Evolutionary conservation across 1,140 invertebrate genomes (phyloP), one percentile per base, ranked within the genome.

Genomic region (Mya arenaria): DNA sequence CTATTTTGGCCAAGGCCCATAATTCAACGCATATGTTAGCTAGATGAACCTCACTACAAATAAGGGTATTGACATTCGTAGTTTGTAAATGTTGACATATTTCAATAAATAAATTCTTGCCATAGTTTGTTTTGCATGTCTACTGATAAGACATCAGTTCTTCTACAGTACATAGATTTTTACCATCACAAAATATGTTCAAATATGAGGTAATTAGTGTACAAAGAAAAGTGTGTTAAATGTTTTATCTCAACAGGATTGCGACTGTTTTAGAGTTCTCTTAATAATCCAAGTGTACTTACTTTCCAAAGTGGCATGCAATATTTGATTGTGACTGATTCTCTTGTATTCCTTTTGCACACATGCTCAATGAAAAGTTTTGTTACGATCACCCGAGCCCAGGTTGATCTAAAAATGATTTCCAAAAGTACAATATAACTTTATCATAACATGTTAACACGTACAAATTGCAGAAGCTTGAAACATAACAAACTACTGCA

Each of bases 301-400:
- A 79, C 62, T 6, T 15, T 56, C 77, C 63, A 60, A 8, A 68
- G 41, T 39, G 55, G 36, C 56, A 52, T 69, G 30, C 56, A 69
- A 17, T 80, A 23, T 10, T 58, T 80, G 15, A 69, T 19, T 4
- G 34, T 62, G 2, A 60, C 48, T 48, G 30, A 44, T 15, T 48
- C 73, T 36, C 63, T 58, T 0, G 17, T 71, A 8, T 71, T 44
- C 13, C 39, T 25, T 17, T 30, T 62, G n/a, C 58, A 62, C 10
- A 75, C 58, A 39, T 75, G 56, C 41, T 75, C 73, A 13, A 75
- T 17, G 23, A 75, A 75, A 19, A 75, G 39, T 25, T 75, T 75
- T 28, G 63, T 41, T 13, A 75, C 73, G 1, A 65, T 32, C 41
- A 75, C 25, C 23, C 73, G 34, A n/a, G n/a, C 41, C 73, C 73